Evolutionary conservation across 1,140 invertebrate genomes (phyloP).

Genomic region (Potamilus streckersoni): DNA sequence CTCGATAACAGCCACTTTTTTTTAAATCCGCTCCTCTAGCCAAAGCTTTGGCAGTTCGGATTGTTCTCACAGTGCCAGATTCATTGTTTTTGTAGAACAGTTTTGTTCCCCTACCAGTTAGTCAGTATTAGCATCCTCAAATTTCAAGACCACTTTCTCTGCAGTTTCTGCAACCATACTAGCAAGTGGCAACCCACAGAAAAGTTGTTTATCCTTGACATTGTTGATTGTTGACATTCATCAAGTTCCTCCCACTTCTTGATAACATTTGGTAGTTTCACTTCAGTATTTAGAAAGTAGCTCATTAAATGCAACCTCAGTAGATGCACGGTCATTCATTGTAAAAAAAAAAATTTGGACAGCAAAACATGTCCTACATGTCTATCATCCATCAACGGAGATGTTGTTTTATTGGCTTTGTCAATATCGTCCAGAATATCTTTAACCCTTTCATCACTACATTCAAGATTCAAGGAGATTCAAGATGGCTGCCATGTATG

Average conservation of each 20-base stretch:
- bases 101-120: not conserved
- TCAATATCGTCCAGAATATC: conserved; percentile 1
- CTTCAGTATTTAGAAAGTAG: conserved; percentile 4
- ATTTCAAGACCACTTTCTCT: not conserved
- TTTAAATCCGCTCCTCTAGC: conserved; percentile 7
- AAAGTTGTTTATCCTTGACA: not conserved
- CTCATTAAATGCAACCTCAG: conserved; percentile 1
- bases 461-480: no score
- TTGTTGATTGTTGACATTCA: not conserved
- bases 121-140: not conserved
- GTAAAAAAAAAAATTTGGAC: conserved; percentile 9
- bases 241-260: not conserved
- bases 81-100: not conserved
- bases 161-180: not conserved
- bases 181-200: not conserved
- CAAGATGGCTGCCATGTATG: no score
- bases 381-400: not conserved
- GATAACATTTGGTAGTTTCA: not conserved
- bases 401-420: not conserved
- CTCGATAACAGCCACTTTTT: not conserved
- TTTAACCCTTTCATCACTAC: no score
- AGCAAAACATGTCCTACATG: not conserved
- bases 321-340: conserved; percentile 7
- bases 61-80: conserved; percentile 6
- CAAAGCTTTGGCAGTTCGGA: not conserved